Base-by-base conservation (phyloP, 2,888 invertebrate species). In the Phaonia tiefii region DNA sequence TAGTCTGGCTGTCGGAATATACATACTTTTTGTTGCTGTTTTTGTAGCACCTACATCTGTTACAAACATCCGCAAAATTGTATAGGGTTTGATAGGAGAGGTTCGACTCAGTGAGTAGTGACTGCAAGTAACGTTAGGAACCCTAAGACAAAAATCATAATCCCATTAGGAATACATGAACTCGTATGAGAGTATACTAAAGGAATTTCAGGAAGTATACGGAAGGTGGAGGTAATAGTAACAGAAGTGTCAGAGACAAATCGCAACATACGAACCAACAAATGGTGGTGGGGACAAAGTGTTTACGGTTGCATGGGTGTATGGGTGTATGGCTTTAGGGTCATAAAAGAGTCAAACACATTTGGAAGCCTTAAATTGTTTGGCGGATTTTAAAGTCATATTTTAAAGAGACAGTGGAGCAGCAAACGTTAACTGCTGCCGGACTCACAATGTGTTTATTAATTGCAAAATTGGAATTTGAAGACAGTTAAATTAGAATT, bases 81-180 rank as follows among this genome's bases (percentile, higher is more conserved):
- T n/a, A n/a, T n/a, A 17, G 20, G n/a, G 15, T 31, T n/a, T n/a
- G n/a, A n/a, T 31, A 31, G 31, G 31, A 8, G 31, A 8, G 31
- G 20, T 17, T 58, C 7, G 58, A 15, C n/a, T 46, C 20, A 51
- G 7, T 7, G 20, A 37, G 11, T 20, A 20, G 20, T 63, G 22
- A 20, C 5, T 22, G 22, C 22, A 51, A 69, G 49, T 63, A 63
- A 10, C 42, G 20, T 20, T 2, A 58, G 15, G 37, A 44, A 74
- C 15, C 22, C 70, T 46, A 17, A 54, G 3, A 20, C n/a, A 51
- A 31, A 67, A 46, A 65, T 58, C 46, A 75, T 81, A 81, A 81
- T 81, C 75, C 81, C 72, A 78, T 81, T 81, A 78, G 81, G n/a
- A 78, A 78, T 54, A 46, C 60, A 44, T 51, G 37, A 31, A 31